These are phyloP conservation scores for Rhamphomyia laevipes DNA, from an alignment of 2,888 invertebrate species.

Conservation along the genomic window DNA sequence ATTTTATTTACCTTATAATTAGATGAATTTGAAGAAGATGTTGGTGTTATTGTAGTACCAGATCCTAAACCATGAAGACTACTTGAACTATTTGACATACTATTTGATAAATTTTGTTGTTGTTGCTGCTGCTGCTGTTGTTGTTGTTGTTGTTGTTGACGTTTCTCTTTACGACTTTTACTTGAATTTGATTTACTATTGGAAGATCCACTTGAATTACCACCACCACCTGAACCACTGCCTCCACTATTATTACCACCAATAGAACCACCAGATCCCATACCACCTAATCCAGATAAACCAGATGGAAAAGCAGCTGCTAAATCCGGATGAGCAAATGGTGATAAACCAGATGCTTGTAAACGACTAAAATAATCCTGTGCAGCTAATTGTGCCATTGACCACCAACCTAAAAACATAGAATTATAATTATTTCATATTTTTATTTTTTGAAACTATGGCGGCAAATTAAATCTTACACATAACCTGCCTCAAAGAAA, in stretches of 20 bases:
- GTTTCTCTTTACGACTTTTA: conserved; percentile 35
- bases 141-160: conserved; percentile 30
- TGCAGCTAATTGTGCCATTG: conserved; percentile 78
- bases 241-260: conserved; percentile 30
- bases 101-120: conserved; percentile 32
- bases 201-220: conserved; percentile 19
- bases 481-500: conserved; percentile 9
- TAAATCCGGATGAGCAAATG: conserved; percentile 55
- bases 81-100: conserved; percentile 26
- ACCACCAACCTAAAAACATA: conserved; percentile 69
- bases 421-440: neutral
- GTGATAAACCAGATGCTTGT: conserved; percentile 65
- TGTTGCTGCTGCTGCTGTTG: conserved; percentile 34
- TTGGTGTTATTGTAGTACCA: conserved; percentile 30
- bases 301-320: conserved; percentile 43
- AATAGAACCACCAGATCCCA: conserved; percentile 24
- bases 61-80: conserved; percentile 32
- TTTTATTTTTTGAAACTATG: neutral
- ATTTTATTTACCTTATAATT: neutral
- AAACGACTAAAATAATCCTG: conserved; percentile 77
- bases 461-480: neutral
- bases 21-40: conserved; percentile 20
- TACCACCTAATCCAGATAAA: conserved; percentile 24
- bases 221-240: conserved; percentile 31
- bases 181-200: conserved; percentile 28